Conservation (phyloP, 2,113 vertebrate species). For the Pantherophis guttatus region DNA sequence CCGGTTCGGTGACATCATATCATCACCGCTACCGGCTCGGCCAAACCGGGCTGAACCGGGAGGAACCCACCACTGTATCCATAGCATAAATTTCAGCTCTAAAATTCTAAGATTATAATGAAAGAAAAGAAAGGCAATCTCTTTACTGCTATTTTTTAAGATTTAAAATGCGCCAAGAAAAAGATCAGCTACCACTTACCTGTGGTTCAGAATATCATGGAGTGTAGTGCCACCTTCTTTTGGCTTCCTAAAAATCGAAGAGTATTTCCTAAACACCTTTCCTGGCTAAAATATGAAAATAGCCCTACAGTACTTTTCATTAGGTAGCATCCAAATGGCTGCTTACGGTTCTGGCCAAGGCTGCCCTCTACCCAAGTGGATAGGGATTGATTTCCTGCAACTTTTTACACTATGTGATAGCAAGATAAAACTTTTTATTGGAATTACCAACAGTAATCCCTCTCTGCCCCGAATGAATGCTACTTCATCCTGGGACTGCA, state of each 20-base stretch:
- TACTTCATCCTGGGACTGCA: constrained; percentile 65
- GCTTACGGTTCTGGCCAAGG: constrained; percentile 16
- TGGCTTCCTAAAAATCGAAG: neutral
- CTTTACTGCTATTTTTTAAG: neutral
- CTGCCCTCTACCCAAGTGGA: constrained; percentile 19
- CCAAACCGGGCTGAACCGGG: too few relatives aligned
- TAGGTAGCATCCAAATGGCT: constrained; percentile 1
- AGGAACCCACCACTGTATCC: too few relatives aligned
- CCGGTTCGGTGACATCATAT: too few relatives aligned
- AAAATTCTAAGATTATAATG: neutral
- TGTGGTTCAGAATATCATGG: neutral
- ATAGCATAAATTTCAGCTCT: neutral
- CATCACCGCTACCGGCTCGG: too few relatives aligned
- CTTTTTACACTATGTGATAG: constrained; percentile 25
- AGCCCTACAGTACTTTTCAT: constrained; percentile 2
- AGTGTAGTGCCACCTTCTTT: neutral
- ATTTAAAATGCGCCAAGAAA: neutral
- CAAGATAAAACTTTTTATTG: constrained; percentile 57
- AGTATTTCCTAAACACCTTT: neutral
- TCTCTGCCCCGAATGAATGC: constrained; percentile 56
- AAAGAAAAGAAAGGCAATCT: neutral
- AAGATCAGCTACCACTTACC: neutral
- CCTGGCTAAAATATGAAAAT: neutral
- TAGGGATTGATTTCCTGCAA: constrained; percentile 44
- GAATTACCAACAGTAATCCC: constrained; percentile 59